Evolutionary conservation across 2,113 vertebrate species (phyloP), one percentile per base, ranked within the genome.

Genomic region (Urocitellus parryii): DNA sequence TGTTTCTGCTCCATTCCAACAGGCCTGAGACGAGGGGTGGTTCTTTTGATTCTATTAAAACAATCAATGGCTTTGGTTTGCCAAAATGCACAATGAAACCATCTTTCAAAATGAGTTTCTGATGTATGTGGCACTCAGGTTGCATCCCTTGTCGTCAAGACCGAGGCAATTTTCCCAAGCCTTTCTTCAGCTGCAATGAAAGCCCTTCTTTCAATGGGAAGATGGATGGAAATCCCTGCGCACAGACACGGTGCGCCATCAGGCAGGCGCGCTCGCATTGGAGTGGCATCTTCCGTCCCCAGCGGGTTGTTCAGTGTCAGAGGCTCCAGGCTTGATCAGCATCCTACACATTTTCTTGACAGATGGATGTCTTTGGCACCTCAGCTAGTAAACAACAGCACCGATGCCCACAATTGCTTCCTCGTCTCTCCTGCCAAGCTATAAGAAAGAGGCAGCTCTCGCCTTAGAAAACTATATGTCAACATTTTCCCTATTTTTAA

Each of bases 301-400:
- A 58, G 94, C 0, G 12, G 85, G 92, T 72, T 80, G 76, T 6
- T 95, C 74, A 16, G 51, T 72, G 90, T 94, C 95, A 96, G 78
- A 95, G 70, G 88, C 68, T 89, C 90, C 90, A 32, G 76, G 78
- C 84, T 97, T 80, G 92, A 95, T 88, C 96, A 76, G 72, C 81
- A 65, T 76, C 86, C 92, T 95, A 92, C 90, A 96, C 92, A 95
- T 97, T 96, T 73, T 95, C 88, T 97, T 96, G 94, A 97, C 97
- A 97, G 97, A 94, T 82, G 89, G 82, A 78, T 80, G 34, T 97
- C 94, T 93, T 95, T 92, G 92, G 93, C 90, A 97, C 89, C 78
- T 97, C 56, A 80, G 58, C 79, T 85, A 93, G 77, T 94, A 92
- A 96, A 90, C 84, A 96, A 24, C 87, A 95, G 81, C 42, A 85